Conservation (phyloP, 1,140 invertebrate genomes). For the Ectropis grisescens region DNA sequence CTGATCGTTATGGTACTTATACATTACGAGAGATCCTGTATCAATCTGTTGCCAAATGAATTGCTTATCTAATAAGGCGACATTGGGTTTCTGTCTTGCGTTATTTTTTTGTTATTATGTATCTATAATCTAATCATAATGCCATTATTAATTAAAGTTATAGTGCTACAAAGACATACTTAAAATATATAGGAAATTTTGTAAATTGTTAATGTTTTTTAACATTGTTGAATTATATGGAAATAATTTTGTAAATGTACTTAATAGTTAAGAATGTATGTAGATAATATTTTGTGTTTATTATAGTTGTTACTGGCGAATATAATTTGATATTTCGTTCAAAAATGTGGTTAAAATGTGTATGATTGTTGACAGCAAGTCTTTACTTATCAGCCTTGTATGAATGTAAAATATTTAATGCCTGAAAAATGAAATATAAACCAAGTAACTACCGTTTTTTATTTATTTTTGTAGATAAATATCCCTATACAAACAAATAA, state of each 20-base stretch:
- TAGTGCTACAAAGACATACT: too few species aligned
- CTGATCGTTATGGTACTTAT: too few species aligned
- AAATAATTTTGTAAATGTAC: conserved; percentile 24
- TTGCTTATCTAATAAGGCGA: too few species aligned
- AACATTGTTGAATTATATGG: conserved; percentile 31
- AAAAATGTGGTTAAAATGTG: not conserved
- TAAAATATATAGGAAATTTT: conserved; percentile 6
- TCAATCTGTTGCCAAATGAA: too few species aligned
- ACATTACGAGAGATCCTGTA: too few species aligned
- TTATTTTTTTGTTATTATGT: too few species aligned
- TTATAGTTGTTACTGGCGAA: conserved; percentile 16
- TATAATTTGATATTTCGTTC: too few species aligned
- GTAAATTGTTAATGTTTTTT: conserved; percentile 30
- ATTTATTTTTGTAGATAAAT: conserved; percentile 7
- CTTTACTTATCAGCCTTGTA: conserved; percentile 26
- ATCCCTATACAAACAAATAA: too few species aligned
- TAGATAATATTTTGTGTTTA: conserved; percentile 4
- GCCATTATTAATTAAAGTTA: too few species aligned
- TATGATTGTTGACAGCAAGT: conserved; percentile 11
- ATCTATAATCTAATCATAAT: too few species aligned
- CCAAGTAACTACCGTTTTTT: conserved; percentile 20
- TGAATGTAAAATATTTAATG: conserved; percentile 28
- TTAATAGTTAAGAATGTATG: conserved; percentile 13
- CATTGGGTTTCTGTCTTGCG: too few species aligned
- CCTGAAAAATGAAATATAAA: conserved; percentile 34